phyloP scores from a whole-genome alignment of 2,113 vertebrate genomes.

The Corythaixoides concolor region DNA sequence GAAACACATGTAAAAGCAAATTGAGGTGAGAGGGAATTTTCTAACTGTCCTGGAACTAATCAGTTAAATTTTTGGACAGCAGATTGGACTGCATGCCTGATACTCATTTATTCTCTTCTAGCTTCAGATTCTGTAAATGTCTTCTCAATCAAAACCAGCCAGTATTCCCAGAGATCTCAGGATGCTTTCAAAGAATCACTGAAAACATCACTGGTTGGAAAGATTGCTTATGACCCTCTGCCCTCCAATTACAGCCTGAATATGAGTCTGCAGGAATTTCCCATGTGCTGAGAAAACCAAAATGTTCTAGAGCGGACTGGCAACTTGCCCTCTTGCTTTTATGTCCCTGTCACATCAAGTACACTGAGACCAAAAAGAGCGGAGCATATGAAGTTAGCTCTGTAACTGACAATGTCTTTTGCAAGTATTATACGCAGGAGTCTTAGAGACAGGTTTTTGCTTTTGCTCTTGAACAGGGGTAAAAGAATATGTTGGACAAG shows the following conservation, averaged over 20 bases:
- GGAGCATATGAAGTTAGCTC: background rate
- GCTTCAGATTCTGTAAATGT: background rate
- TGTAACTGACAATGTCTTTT: background rate
- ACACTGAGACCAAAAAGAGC: background rate
- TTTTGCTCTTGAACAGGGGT: background rate
- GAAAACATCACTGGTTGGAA: background rate
- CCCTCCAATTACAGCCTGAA: background rate
- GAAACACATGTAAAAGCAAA: background rate
- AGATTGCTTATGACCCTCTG: background rate
- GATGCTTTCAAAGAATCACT: background rate
- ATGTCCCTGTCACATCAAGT: background rate
- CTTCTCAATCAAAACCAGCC: background rate
- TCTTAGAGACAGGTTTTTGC: background rate
- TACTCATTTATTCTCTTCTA: background rate
- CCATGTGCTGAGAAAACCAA: background rate
- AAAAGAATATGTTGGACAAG: background rate
- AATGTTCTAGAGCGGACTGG: background rate
- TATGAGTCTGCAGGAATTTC: background rate
- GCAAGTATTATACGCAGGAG: background rate
- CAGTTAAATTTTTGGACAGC: background rate
- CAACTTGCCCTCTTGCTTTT: background rate
- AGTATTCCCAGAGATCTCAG: background rate
- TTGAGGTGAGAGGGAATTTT: background rate
- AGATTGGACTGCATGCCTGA: background rate
- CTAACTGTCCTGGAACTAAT: background rate